These are phyloP conservation scores for Microctonus hyperodae DNA, from an alignment of 2,888 invertebrate species.

Conservation along the genomic window DNA sequence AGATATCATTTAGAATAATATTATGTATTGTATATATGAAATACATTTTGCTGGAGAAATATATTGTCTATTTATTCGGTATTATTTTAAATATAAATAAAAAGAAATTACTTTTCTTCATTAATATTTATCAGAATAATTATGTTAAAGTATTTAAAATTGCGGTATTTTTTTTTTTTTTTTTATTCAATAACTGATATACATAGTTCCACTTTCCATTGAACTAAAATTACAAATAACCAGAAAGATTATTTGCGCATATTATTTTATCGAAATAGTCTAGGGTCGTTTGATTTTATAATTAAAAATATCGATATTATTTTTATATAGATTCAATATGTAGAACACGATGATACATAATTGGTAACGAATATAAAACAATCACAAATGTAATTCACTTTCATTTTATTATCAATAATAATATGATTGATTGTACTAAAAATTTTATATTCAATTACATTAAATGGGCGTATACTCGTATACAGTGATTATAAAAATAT, in stretches of 20 bases:
- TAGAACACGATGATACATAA: background rate
- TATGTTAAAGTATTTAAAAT: too few species aligned
- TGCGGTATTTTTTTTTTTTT: too few species aligned
- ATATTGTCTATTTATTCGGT: background rate
- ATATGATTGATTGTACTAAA: slow-evolving; percentile 7
- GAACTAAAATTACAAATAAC: background rate
- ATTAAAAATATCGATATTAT: slow-evolving; percentile 3
- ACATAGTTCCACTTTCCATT: too few species aligned
- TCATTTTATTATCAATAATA: slow-evolving; percentile 2
- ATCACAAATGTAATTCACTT: background rate
- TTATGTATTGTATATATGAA: background rate
- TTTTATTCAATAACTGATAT: too few species aligned
- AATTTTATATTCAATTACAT: slow-evolving; percentile 11
- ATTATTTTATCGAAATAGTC: background rate
- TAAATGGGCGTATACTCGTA: slow-evolving; percentile 5
- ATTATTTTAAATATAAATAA: background rate
- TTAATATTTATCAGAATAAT: too few species aligned
- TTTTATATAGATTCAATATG: slow-evolving; percentile 9
- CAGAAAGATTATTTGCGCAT: background rate
- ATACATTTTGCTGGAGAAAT: background rate
- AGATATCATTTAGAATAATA: too few species aligned
- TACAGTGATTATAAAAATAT: background rate
- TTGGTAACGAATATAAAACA: background rate
- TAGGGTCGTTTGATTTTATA: background rate
- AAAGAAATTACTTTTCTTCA: too few species aligned